Conservation (phyloP, 2,113 vertebrate genomes). For the Pelvicachromis taeniatus region DNA sequence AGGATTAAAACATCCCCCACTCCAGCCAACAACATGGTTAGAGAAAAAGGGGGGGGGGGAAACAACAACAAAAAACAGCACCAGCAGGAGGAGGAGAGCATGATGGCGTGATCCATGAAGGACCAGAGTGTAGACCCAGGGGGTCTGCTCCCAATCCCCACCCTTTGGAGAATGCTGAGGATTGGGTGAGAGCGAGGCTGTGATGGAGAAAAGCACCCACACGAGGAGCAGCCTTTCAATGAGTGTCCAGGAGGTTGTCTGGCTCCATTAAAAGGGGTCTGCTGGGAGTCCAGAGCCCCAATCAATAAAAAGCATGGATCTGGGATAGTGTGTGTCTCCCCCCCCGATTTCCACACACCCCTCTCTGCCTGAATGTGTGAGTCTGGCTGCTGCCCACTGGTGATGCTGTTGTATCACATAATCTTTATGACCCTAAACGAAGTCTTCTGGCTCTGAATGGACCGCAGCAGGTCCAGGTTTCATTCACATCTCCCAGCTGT, state of each 20-base stretch:
- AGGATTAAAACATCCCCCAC: constrained; percentile 39
- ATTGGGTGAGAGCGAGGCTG: neutral
- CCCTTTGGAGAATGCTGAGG: neutral
- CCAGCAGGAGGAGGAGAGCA: constrained; percentile 9
- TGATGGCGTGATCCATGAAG: constrained; percentile 32
- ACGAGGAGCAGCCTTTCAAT: neutral
- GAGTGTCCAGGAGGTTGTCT: constrained; percentile 62
- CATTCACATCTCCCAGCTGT: constrained; percentile 24
- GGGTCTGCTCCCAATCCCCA: constrained; percentile 23
- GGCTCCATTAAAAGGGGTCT: constrained; percentile 66
- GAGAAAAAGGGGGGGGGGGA: neutral
- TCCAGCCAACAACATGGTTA: neutral
- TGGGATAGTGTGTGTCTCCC: constrained; percentile 53
- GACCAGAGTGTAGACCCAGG: constrained; percentile 19
- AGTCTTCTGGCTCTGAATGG: constrained; percentile 13
- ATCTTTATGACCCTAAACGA: constrained; percentile 19
- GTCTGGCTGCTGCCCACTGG: constrained; percentile 10
- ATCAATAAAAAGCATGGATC: constrained; percentile 71
- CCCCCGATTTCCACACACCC: neutral
- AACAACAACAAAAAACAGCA: neutral
- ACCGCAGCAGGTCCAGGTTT: constrained; percentile 9
- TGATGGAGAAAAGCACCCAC: neutral
- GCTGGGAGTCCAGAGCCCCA: constrained; percentile 48
- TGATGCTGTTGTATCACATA: constrained; percentile 18
- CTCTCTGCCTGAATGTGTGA: constrained; percentile 14